phyloP scores from a whole-genome alignment of 2,113 vertebrate species.

The Tetrax tetrax region DNA sequence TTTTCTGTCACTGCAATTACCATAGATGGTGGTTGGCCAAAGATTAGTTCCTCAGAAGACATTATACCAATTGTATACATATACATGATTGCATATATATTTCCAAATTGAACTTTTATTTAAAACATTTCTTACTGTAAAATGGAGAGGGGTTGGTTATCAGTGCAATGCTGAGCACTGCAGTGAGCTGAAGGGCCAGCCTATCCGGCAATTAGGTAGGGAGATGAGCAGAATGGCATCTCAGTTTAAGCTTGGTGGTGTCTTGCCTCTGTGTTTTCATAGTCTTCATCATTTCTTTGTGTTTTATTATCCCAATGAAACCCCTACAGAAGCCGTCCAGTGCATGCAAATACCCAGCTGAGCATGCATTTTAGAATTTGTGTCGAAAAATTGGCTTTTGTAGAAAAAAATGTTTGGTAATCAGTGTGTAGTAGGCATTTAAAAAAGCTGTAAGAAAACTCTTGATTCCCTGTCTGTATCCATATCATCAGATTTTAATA shows the following conservation, averaged over 20 bases:
- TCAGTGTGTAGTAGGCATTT: background rate
- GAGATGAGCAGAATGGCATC: background rate
- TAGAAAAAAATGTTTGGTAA: background rate
- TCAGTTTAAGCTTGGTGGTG: background rate
- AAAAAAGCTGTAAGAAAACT: background rate
- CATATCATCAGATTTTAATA: background rate
- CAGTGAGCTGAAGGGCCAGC: background rate
- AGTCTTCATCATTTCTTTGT: background rate
- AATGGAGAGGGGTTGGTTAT: background rate
- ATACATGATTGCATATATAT: background rate
- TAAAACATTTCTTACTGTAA: background rate
- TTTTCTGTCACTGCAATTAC: background rate
- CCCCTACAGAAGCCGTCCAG: background rate
- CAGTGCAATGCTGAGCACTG: background rate
- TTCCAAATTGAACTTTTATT: background rate
- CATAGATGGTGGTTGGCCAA: background rate
- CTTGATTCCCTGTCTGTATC: background rate
- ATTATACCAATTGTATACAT: background rate
- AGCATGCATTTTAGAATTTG: background rate
- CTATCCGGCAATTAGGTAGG: background rate
- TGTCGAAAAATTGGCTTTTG: background rate
- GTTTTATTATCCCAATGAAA: background rate
- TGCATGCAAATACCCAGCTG: background rate
- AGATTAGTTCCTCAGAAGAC: background rate
- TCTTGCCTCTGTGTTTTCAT: background rate